Conservation (phyloP, 2,797 vertebrate genomes). For the Naso thynnoides region DNA sequence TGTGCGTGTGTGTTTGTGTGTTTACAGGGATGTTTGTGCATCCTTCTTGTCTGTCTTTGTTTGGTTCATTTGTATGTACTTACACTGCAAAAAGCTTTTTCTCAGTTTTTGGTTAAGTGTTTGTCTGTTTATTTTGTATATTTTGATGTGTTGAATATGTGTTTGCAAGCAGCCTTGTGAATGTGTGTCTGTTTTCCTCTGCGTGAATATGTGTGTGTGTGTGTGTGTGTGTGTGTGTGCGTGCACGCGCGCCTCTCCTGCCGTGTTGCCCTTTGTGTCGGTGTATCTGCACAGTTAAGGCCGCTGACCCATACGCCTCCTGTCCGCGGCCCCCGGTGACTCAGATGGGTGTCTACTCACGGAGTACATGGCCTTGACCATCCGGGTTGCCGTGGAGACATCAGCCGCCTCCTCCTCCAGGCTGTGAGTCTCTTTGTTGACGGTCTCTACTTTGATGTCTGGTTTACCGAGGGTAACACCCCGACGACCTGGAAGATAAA, state of each 20-base stretch:
- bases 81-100: not conserved
- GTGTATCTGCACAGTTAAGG: slow-evolving; percentile 55
- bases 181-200: not conserved
- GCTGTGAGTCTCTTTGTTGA: slow-evolving; percentile 93
- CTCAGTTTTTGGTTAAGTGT: not conserved
- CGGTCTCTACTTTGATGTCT: slow-evolving; percentile 97
- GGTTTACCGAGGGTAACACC: slow-evolving; percentile 94
- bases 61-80: not conserved
- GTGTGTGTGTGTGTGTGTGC: not conserved
- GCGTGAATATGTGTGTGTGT: not conserved
- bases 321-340: slow-evolving; percentile 62
- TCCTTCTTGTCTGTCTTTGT: not conserved
- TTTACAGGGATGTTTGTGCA: not conserved
- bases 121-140: not conserved
- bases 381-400: slow-evolving; percentile 92
- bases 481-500: slow-evolving; percentile 87
- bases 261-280: slow-evolving; percentile 41
- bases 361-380: slow-evolving; percentile 98
- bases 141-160: not conserved
- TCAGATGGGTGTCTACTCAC: slow-evolving; percentile 83
- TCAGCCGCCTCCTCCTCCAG: slow-evolving; percentile 93
- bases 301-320: slow-evolving; percentile 64
- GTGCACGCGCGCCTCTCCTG: slow-evolving; percentile 15
- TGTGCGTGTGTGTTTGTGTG: not conserved
- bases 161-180: not conserved